A percentile compares a stretch with the other conserved stretches of the same genome.
These are phyloP conservation scores for Drosophila hamatofila DNA, from an alignment of 2,888 invertebrate genomes.

Conservation along the genomic window DNA sequence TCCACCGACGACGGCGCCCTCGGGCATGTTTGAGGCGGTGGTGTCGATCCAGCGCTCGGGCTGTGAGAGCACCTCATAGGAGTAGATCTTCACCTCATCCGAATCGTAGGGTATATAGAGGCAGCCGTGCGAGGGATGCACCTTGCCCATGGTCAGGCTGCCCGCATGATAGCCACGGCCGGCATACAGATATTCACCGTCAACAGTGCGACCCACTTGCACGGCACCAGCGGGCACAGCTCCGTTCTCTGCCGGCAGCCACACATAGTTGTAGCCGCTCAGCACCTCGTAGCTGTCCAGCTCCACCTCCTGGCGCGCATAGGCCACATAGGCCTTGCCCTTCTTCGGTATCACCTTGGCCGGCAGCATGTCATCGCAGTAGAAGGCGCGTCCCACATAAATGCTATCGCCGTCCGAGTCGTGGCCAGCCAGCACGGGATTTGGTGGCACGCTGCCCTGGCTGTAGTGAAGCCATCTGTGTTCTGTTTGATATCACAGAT, in stretches of 20 bases:
- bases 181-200: slow-evolving; percentile 89
- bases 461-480: slow-evolving; percentile 86
- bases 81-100: slow-evolving; percentile 83
- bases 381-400: slow-evolving; percentile 90
- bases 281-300: slow-evolving; percentile 89
- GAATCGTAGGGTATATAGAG: slow-evolving; percentile 86
- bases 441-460: slow-evolving; percentile 65
- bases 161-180: slow-evolving; percentile 89
- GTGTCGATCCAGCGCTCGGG: slow-evolving; percentile 74
- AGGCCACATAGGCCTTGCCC: slow-evolving; percentile 88
- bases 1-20: slow-evolving; percentile 71
- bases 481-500: slow-evolving; percentile 48
- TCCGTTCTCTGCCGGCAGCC: slow-evolving; percentile 88
- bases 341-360: slow-evolving; percentile 88
- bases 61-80: slow-evolving; percentile 85
- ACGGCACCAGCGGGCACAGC: slow-evolving; percentile 89
- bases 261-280: slow-evolving; percentile 88
- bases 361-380: slow-evolving; percentile 88
- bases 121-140: slow-evolving; percentile 86
- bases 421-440: slow-evolving; percentile 88
- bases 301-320: slow-evolving; percentile 88
- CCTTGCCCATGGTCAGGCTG: slow-evolving; percentile 90
- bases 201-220: slow-evolving; percentile 88
- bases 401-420: slow-evolving; percentile 90
- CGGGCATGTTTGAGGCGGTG: slow-evolving; percentile 66